A percentile compares a stretch with the other conserved stretches of the same genome.
Conservation (phyloP, 1,140 invertebrate genomes). For the Cyrtorhinus lividipennis region DNA sequence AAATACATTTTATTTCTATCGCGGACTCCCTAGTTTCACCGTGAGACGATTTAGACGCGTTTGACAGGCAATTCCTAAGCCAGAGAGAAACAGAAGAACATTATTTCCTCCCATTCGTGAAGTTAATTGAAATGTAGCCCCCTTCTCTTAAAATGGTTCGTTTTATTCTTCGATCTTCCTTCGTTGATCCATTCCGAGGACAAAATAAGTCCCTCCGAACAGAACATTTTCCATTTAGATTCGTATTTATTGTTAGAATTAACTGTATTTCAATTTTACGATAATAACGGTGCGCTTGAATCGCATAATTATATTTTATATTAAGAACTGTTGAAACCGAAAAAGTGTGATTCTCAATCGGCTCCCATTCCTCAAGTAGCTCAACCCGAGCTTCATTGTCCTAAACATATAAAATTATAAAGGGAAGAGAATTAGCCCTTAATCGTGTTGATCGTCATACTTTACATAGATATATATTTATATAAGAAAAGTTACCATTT, state of each 20-base stretch:
- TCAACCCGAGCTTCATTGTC: neutral
- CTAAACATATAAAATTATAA: neutral
- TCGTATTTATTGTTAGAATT: neutral
- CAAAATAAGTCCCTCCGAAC: neutral
- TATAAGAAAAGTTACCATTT: slow-evolving; percentile 8
- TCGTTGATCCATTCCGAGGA: neutral
- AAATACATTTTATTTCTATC: too few relatives aligned
- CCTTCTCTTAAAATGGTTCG: too few relatives aligned
- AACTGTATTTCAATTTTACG: slow-evolving; percentile 4
- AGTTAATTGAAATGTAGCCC: too few relatives aligned
- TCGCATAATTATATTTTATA: slow-evolving; percentile 9
- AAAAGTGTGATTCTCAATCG: slow-evolving; percentile 1
- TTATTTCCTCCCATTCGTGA: too few relatives aligned
- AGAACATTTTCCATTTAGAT: slow-evolving; percentile 3
- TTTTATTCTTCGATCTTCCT: too few relatives aligned
- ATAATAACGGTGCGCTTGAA: neutral
- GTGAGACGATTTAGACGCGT: too few relatives aligned
- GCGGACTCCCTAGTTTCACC: too few relatives aligned
- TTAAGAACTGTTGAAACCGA: neutral
- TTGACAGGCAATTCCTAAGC: too few relatives aligned
- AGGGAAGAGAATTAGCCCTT: neutral
- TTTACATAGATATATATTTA: slow-evolving; percentile 7
- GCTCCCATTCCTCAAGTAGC: neutral
- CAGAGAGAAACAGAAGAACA: too few relatives aligned
- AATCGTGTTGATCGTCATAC: slow-evolving; percentile 2